Conservation (phyloP, 2,888 invertebrate genomes). For the Coelinius sp. region DNA sequence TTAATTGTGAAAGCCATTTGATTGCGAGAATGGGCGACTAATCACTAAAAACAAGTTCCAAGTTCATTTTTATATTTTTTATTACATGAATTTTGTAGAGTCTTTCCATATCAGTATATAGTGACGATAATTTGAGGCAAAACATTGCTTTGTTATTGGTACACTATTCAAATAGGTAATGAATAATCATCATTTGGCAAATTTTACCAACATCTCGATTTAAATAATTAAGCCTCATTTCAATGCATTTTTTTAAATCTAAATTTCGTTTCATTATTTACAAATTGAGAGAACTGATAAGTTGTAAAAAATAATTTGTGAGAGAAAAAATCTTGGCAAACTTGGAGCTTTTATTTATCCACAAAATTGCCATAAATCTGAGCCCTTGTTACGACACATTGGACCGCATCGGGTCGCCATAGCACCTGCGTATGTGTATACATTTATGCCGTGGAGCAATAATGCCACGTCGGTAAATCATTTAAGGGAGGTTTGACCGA, state of each 20-base stretch:
- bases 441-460: conserved; percentile 35
- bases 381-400: conserved; percentile 27
- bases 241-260: conserved; percentile 22
- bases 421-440: conserved; percentile 28
- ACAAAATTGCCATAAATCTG: conserved; percentile 25
- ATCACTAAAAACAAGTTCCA: conserved; percentile 11
- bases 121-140: conserved; percentile 9
- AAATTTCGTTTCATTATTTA: conserved; percentile 25
- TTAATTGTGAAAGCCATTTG: background rate
- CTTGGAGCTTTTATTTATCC: conserved; percentile 27
- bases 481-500: conserved; percentile 23
- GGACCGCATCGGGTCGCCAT: conserved; percentile 26
- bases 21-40: conserved; percentile 25
- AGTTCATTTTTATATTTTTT: background rate
- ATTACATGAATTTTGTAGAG: too few relatives aligned
- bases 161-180: conserved; percentile 28
- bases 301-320: background rate
- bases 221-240: conserved; percentile 10
- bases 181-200: conserved; percentile 35
- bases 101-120: too few relatives aligned
- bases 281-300: background rate
- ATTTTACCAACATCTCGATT: background rate
- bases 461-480: conserved; percentile 33
- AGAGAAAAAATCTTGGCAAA: background rate
- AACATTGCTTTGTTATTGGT: conserved; percentile 18